Evolutionary conservation across 2,888 invertebrate species (phyloP).

Genomic region (Nysson spinosus): DNA sequence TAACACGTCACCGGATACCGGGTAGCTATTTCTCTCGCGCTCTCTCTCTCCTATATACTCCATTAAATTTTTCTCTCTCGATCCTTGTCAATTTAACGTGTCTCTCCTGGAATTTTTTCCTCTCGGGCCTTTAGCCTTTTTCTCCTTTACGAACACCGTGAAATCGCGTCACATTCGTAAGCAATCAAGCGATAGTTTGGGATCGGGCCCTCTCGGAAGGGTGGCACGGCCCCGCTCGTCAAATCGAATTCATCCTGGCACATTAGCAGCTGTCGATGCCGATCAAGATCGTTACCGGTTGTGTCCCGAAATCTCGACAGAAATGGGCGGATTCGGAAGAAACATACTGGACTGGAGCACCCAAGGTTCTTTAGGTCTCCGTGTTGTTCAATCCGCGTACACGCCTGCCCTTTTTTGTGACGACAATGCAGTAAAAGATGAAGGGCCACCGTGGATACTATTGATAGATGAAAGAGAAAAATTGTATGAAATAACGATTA

Average conservation of each 20-base stretch:
- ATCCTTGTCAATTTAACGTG: too few relatives aligned
- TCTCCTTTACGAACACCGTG: slow-evolving; percentile 44
- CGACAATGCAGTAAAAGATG: slow-evolving; percentile 45
- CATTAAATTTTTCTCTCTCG: slow-evolving; percentile 9
- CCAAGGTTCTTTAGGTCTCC: neutral
- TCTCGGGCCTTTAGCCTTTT: neutral
- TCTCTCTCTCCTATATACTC: slow-evolving; percentile 2
- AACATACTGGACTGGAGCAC: neutral
- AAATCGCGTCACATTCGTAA: slow-evolving; percentile 65
- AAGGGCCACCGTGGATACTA: slow-evolving; percentile 6
- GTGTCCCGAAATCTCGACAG: slow-evolving; percentile 31
- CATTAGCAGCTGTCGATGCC: slow-evolving; percentile 71
- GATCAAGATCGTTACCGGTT: slow-evolving; percentile 61
- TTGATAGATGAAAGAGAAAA: slow-evolving; percentile 21
- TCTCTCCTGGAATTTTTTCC: too few relatives aligned
- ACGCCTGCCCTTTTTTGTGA: slow-evolving; percentile 34
- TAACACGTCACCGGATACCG: neutral
- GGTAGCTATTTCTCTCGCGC: neutral
- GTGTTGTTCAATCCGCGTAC: neutral
- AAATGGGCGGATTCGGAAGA: slow-evolving; percentile 21
- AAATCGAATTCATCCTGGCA: slow-evolving; percentile 66
- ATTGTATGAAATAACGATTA: slow-evolving; percentile 40
- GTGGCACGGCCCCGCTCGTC: slow-evolving; percentile 32
- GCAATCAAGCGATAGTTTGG: slow-evolving; percentile 65
- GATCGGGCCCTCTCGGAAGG: slow-evolving; percentile 25